Evolutionary conservation across 2,113 vertebrate species (phyloP).

Genomic region (Gymnarchus niloticus): DNA sequence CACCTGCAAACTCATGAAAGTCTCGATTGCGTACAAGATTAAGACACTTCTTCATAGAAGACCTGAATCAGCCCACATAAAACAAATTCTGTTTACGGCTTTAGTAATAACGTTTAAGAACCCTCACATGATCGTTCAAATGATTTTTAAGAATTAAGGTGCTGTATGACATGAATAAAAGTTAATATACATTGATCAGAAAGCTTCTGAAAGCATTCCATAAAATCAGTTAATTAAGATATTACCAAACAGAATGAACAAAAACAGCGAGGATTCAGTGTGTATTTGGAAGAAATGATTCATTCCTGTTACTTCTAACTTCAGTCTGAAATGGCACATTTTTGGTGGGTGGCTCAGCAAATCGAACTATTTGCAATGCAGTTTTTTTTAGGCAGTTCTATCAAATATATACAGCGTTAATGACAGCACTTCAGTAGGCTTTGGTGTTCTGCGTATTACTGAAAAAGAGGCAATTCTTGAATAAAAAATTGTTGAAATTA

Average conservation of each 20-base stretch:
- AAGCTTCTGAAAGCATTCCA: background rate
- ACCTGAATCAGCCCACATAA: background rate
- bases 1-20: background rate
- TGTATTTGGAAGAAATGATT: background rate
- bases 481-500: conserved; percentile 3
- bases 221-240: background rate
- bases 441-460: background rate
- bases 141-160: background rate
- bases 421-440: background rate
- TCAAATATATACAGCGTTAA: background rate
- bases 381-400: background rate
- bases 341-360: background rate
- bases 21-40: background rate
- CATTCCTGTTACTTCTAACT: background rate
- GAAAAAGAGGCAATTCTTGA: background rate
- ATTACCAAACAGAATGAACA: background rate
- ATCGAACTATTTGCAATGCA: conserved; percentile 2
- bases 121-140: background rate
- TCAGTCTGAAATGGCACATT: background rate
- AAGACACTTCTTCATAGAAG: background rate
- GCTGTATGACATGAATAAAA: background rate
- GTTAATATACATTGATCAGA: background rate
- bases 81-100: background rate
- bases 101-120: background rate
- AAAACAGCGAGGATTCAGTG: background rate